Conservation (phyloP, 2,888 invertebrate genomes). For the Apodemia zela region DNA sequence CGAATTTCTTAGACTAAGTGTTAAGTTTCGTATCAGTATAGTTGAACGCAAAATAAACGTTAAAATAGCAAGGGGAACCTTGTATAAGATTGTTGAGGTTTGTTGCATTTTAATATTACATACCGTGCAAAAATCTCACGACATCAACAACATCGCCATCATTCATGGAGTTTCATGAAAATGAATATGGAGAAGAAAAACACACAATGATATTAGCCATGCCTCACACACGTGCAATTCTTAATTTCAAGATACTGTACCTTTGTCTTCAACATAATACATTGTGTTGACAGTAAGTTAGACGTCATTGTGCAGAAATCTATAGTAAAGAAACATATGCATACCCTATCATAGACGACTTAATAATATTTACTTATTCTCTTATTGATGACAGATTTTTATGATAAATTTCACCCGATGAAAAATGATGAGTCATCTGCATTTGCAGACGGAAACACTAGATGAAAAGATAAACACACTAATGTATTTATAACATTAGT, state of each 20-base stretch:
- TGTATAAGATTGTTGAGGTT: not conserved
- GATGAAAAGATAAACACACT: not conserved
- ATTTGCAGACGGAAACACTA: not conserved
- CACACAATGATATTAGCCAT: slow-evolving; percentile 32
- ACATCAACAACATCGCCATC: slow-evolving; percentile 1
- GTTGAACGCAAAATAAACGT: no score
- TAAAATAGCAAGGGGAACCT: not conserved
- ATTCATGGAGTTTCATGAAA: slow-evolving; percentile 2
- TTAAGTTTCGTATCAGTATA: no score
- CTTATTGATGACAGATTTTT: not conserved
- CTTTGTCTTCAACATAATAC: slow-evolving; percentile 23
- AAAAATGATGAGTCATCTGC: not conserved
- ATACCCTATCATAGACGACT: not conserved
- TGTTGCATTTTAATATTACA: not conserved
- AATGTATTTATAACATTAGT: not conserved
- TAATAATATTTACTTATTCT: not conserved
- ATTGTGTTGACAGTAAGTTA: not conserved
- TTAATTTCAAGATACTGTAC: slow-evolving; percentile 31
- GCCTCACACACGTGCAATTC: slow-evolving; percentile 33
- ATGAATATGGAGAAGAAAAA: slow-evolving; percentile 17
- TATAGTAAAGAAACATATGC: not conserved
- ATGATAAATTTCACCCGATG: not conserved
- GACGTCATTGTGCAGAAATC: not conserved
- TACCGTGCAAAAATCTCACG: slow-evolving; percentile 14
- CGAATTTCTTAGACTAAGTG: no score